Evolutionary conservation across 2,113 vertebrate genomes (phyloP).

Genomic region (Rhinoptilus africanus): DNA sequence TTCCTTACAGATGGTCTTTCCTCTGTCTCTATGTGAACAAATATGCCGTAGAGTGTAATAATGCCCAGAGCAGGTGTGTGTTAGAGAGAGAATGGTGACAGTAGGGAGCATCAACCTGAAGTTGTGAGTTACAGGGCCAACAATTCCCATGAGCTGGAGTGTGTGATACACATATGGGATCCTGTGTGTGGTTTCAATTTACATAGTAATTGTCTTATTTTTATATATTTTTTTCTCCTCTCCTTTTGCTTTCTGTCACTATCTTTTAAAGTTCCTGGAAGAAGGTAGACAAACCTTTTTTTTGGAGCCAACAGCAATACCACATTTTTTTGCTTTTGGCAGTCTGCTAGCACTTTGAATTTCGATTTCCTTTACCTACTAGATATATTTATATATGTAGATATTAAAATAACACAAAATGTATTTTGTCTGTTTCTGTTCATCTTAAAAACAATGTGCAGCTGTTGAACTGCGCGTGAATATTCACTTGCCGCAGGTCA

Average conservation of each 20-base stretch:
- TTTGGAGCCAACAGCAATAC: constrained; percentile 35
- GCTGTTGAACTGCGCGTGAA: constrained; percentile 36
- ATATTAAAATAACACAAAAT: constrained; percentile 49
- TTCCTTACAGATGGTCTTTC: neutral
- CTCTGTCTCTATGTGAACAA: neutral
- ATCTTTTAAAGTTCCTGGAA: constrained; percentile 39
- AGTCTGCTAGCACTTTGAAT: constrained; percentile 12
- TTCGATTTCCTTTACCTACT: constrained; percentile 53
- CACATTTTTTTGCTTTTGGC: constrained; percentile 35
- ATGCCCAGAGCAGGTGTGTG: neutral
- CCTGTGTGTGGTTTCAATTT: neutral
- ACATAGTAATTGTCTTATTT: neutral
- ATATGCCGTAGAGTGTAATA: neutral
- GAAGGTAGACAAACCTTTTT: neutral
- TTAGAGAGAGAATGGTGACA: neutral
- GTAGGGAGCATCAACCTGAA: neutral
- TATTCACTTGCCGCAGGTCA: neutral
- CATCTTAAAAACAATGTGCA: constrained; percentile 43
- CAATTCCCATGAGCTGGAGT: neutral
- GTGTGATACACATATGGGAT: neutral
- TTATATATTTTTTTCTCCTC: neutral
- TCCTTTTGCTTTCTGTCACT: neutral
- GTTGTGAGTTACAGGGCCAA: neutral
- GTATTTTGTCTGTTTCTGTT: constrained; percentile 59
- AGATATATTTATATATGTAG: constrained; percentile 44